Percentiles rank a stretch among this genome's conserved stretches.
Conservation (phyloP, 2,888 invertebrate species). For the Eumacrocentrus americanus region DNA sequence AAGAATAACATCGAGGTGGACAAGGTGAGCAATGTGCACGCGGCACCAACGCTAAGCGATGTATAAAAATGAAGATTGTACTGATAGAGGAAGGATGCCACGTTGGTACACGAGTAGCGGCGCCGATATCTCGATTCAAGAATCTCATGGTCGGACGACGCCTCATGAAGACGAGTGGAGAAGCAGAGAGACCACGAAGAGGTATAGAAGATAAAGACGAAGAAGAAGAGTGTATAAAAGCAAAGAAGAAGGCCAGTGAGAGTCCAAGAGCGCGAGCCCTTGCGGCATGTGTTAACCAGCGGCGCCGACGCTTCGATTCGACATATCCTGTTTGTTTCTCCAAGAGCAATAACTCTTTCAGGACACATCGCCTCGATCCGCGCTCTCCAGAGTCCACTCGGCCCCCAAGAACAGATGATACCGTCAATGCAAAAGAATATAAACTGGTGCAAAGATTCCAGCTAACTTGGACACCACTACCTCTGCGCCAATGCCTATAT, state of each 20-base stretch:
- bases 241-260: constrained; percentile 9
- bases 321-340: constrained; percentile 41
- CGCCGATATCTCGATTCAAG: constrained; percentile 47
- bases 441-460: constrained; percentile 2
- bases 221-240: constrained; percentile 10
- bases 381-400: neutral
- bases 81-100: constrained; percentile 36
- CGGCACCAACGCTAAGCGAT: constrained; percentile 29
- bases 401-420: constrained; percentile 1
- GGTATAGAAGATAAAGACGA: constrained; percentile 1
- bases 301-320: constrained; percentile 44
- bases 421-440: neutral
- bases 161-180: constrained; percentile 27
- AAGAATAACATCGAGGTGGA: constrained; percentile 21
- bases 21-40: constrained; percentile 16
- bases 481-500: constrained; percentile 36
- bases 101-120: constrained; percentile 43
- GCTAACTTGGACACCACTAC: constrained; percentile 13
- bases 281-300: constrained; percentile 46
- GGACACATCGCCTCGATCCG: constrained; percentile 5
- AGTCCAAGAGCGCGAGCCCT: constrained; percentile 28
- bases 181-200: constrained; percentile 20
- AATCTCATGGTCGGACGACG: constrained; percentile 37
- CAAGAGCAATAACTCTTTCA: constrained; percentile 22
- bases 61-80: constrained; percentile 37